Base-by-base conservation (phyloP, 2,888 invertebrate species). In the Epinotia brunnichana region DNA sequence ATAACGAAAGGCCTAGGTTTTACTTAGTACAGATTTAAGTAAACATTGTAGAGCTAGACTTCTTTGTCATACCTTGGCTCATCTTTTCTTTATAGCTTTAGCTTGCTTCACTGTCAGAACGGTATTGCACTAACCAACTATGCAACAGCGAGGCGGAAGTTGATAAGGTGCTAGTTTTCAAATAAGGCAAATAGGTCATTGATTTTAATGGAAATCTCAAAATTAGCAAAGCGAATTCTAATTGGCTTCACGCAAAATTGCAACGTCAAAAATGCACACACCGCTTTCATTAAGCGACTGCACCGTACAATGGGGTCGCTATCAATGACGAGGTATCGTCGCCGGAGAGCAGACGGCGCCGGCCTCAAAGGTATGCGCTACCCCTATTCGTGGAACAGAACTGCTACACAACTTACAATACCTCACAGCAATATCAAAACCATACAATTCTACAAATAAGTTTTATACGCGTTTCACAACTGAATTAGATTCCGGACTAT, bases 401-500 rank as follows among this genome's bases (percentile, higher is more conserved):
- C 63, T 56, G n/a, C 48, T 48, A 35, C 35, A 48, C 9, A 63
- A 57, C 56, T 56, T 54, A 66, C 19, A 2, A 54, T 24, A 53
- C 29, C 53, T 7, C 3, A 19, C 56, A 21, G 19, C 67, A 17
- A 44, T 24, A 48, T 15, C 9, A 21, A 60, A 51, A n/a, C n/a
- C 13, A 41, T 56, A 62, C 9, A 13, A 67, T 29, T 44, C 44
- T 61, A 48, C 13, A 44, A 67, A 72, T 67, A 67, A 72, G 54
- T 67, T 72, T 61, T 61, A 61, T 67, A 62, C 13, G 15, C 29
- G 54, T 67, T 24, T n/a, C 17, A 29, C 48, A 21, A 48, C 62
- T 62, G 51, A 70, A 66, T 71, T 51, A 60, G 59, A 57, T 41
- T 15, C 17, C 44, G 10, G 76, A 76, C 85, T 89, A 88, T 82